These are phyloP conservation scores for Paramuricea clavata DNA, from an alignment of 92 coral and sea anemone genomes.

Conservation along the genomic window DNA sequence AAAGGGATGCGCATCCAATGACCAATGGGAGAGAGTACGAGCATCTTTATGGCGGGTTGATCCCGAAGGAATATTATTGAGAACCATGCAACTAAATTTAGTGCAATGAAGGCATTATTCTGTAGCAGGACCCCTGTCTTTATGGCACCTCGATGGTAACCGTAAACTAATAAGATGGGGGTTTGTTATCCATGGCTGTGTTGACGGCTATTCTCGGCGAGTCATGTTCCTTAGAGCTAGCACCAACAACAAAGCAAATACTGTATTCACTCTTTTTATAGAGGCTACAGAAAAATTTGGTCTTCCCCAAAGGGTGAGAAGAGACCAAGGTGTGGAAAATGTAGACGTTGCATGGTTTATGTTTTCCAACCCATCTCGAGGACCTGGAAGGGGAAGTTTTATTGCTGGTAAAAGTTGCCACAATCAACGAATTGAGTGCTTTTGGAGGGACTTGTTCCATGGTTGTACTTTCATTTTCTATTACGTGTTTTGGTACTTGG, in stretches of 20 bases:
- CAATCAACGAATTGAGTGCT: constrained; percentile 68
- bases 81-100: constrained; percentile 58
- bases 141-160: constrained; percentile 53
- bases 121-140: constrained; percentile 38
- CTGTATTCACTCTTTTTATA: constrained; percentile 60
- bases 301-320: constrained; percentile 63
- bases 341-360: constrained; percentile 65
- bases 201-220: constrained; percentile 62
- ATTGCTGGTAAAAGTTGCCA: constrained; percentile 66
- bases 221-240: constrained; percentile 62
- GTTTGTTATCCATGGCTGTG: constrained; percentile 63
- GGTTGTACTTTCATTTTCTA: constrained; percentile 77
- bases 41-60: constrained; percentile 55
- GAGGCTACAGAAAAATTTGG: constrained; percentile 61
- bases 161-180: constrained; percentile 56
- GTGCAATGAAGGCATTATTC: constrained; percentile 49
- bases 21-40: constrained; percentile 2
- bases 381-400: constrained; percentile 71
- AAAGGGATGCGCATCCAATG: not conserved
- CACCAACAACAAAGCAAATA: constrained; percentile 61
- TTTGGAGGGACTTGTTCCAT: constrained; percentile 74
- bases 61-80: constrained; percentile 30
- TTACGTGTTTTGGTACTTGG: constrained; percentile 49
- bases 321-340: constrained; percentile 72
- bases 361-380: constrained; percentile 65